Conservation (phyloP, 2,113 vertebrate species). For the Marcusenius ussheri region DNA sequence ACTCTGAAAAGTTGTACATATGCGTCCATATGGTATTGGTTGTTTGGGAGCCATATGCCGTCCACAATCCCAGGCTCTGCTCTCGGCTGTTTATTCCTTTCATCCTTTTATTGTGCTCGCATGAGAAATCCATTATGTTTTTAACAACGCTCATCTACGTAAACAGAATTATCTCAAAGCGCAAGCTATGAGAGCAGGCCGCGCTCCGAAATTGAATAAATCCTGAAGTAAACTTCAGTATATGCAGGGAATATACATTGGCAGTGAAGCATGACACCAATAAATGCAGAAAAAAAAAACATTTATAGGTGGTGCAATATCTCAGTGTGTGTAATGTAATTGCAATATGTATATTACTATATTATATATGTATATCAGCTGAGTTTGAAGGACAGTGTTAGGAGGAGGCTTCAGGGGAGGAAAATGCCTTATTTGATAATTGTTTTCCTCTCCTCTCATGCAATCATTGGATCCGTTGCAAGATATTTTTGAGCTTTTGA, state of each 20-base stretch:
- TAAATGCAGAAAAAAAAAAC: neutral
- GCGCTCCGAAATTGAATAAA: conserved; percentile 21
- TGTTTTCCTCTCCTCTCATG: neutral
- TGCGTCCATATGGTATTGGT: conserved; percentile 54
- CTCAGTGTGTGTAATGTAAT: neutral
- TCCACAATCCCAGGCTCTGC: conserved; percentile 44
- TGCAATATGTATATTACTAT: neutral
- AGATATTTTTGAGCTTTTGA: neutral
- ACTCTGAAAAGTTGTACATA: conserved; percentile 52
- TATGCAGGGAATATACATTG: neutral
- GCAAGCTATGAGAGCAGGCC: conserved; percentile 33
- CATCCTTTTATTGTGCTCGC: conserved; percentile 22
- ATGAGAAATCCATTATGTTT: conserved; percentile 25
- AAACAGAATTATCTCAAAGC: conserved; percentile 32
- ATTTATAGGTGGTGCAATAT: neutral
- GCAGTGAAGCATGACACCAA: neutral
- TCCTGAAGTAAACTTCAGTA: neutral
- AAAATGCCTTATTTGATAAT: neutral
- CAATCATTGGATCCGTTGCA: neutral
- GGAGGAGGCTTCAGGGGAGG: neutral
- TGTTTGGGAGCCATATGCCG: conserved; percentile 56
- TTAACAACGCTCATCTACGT: conserved; percentile 34
- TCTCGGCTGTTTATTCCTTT: conserved; percentile 47
- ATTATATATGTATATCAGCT: neutral
- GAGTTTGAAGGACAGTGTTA: neutral